Base-by-base conservation (phyloP, 2,113 vertebrate genomes). In the Tamias sibiricus region DNA sequence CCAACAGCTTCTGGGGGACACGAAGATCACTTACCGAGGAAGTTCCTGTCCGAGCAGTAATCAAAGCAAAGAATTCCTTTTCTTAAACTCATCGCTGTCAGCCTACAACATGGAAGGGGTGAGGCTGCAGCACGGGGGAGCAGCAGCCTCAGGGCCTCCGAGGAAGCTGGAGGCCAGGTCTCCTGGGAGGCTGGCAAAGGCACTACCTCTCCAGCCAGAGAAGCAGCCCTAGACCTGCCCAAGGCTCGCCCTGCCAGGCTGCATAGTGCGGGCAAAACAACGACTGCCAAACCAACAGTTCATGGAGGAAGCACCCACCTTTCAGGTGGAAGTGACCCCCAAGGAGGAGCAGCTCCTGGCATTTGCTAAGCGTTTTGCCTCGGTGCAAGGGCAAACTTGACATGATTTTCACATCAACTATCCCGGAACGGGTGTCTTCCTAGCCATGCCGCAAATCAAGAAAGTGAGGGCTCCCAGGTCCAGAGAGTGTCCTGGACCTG, bases 21-120 rank as follows among this genome's bases (percentile, higher is more conserved):
- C 69, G 88, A 89, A 81, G 85, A 42, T 64, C 2, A 95, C 98
- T 97, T 95, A 98, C 98, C 98, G 77, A 98, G 97, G 95, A 98
- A 95, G 90, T 97, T 98, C 76, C 75, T 97, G 88, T 98, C 98
- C 22, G 95, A 85, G 52, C 98, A 98, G 4, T 98, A 98, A 95
- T 98, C 98, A 47, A 98, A 98, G 80, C 98, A 98, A 77, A 98
- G 92, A 89, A 98, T 98, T 87, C 98, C 98, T 95, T 98, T 98
- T 94, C 97, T 98, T 71, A 98, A 87, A 84, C 97, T 97, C 91
- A 97, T 90, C 89, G n/a, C 81, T 26, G 98, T 95, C 35, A 96
- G 97, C 76, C 98, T 97, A 91, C 88, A 91, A 95, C 5, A 92
- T 88, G 76, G 30, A 82, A 93, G 32, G 69, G 57, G 40, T 74